Conservation (phyloP, 2,888 invertebrate species). For the Morpho achilles region DNA sequence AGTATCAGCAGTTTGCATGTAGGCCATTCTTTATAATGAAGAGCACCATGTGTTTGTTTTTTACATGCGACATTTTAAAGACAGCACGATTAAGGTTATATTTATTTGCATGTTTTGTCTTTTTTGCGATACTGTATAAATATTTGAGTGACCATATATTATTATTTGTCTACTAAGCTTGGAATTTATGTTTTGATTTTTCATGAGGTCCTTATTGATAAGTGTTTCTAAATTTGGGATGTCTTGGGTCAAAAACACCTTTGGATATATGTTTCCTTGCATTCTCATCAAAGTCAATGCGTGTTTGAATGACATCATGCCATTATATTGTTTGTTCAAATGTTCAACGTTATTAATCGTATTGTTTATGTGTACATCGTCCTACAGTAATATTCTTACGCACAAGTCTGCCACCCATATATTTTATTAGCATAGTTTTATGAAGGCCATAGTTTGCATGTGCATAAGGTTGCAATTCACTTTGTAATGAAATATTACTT, state of each 20-base stretch:
- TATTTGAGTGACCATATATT: constrained; percentile 8
- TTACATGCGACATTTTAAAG: constrained; percentile 15
- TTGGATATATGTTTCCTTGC: constrained; percentile 1
- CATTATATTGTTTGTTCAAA: constrained; percentile 3
- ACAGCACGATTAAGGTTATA: constrained; percentile 18
- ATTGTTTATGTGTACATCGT: neutral
- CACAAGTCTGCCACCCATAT: constrained; percentile 18
- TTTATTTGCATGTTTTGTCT: constrained; percentile 22
- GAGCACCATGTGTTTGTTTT: constrained; percentile 17
- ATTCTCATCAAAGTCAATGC: neutral
- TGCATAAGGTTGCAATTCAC: constrained; percentile 11
- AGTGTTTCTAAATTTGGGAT: too few relatives aligned
- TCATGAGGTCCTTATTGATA: neutral
- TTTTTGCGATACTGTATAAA: constrained; percentile 7
- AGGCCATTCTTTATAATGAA: constrained; percentile 24
- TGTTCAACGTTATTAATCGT: neutral
- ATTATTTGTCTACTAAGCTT: constrained; percentile 5
- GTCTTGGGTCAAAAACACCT: neutral
- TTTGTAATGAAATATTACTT: neutral
- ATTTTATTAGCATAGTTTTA: constrained; percentile 9
- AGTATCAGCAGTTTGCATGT: constrained; percentile 29
- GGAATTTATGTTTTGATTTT: constrained; percentile 5
- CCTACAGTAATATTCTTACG: constrained; percentile 6
- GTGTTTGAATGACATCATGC: neutral
- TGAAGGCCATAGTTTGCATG: constrained; percentile 14